These are phyloP conservation scores for Epinephelus moara DNA, from an alignment of 2,113 vertebrate species.

Conservation along the genomic window DNA sequence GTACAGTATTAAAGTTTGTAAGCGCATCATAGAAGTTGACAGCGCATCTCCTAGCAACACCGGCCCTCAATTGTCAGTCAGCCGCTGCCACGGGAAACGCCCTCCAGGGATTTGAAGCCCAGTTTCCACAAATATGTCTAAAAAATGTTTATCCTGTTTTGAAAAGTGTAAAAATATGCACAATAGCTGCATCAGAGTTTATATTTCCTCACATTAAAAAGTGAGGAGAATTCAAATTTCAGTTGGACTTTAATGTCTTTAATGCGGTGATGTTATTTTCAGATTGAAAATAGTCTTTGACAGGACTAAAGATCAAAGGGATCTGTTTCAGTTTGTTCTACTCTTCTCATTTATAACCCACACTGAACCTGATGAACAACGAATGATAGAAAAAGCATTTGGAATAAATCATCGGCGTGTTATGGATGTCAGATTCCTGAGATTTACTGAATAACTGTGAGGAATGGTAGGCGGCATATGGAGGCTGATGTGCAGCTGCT, in stretches of 20 bases:
- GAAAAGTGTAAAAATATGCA: background rate
- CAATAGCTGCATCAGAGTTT: background rate
- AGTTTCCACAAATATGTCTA: background rate
- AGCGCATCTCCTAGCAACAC: conserved; percentile 9
- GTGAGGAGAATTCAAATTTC: background rate
- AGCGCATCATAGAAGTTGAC: background rate
- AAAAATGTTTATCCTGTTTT: conserved; percentile 2
- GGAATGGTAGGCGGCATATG: conserved; percentile 31
- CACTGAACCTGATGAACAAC: background rate
- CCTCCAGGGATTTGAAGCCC: background rate
- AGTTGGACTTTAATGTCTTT: background rate
- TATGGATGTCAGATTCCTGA: background rate
- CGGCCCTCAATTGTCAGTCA: background rate
- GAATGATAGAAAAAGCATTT: background rate
- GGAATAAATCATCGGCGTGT: background rate
- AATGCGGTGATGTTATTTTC: background rate
- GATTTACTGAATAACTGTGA: conserved; percentile 21
- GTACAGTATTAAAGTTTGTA: background rate
- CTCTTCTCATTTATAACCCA: background rate
- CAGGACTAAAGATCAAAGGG: background rate
- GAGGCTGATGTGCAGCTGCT: conserved; percentile 51
- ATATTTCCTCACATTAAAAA: background rate
- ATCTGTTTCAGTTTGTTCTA: conserved; percentile 7
- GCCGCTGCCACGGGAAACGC: background rate
- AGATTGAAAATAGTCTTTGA: background rate